A percentile compares a stretch with the other conserved stretches of the same genome.
phyloP scores from a whole-genome alignment of 2,113 vertebrate genomes.

The Ascaphus truei region DNA sequence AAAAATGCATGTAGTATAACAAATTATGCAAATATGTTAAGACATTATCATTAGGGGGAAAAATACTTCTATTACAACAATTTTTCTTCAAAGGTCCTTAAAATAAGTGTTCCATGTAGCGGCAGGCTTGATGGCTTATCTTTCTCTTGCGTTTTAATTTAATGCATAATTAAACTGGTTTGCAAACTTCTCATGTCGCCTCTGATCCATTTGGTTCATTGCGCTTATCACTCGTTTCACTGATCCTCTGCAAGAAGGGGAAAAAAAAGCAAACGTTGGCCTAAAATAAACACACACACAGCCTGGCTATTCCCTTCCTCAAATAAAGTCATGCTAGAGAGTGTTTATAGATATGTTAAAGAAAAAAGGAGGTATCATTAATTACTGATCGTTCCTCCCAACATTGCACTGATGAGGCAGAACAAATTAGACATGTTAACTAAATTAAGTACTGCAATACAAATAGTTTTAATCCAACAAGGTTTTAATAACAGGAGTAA shows the following conservation, averaged over 20 bases:
- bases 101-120: constrained; percentile 32
- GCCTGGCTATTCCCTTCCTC: neutral
- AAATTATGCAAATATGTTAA: constrained; percentile 36
- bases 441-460: constrained; percentile 54
- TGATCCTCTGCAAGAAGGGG: constrained; percentile 63
- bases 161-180: constrained; percentile 97
- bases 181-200: constrained; percentile 91
- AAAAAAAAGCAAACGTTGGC: neutral
- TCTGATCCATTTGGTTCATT: constrained; percentile 77
- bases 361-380: constrained; percentile 41
- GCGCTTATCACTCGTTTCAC: constrained; percentile 75
- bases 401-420: constrained; percentile 50
- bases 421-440: constrained; percentile 57
- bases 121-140: constrained; percentile 20
- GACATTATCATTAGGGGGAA: constrained; percentile 24
- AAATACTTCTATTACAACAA: constrained; percentile 27
- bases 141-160: constrained; percentile 51
- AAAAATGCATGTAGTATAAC: neutral
- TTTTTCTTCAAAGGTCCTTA: constrained; percentile 32
- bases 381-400: constrained; percentile 43
- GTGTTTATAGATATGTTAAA: constrained; percentile 32
- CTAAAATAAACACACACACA: neutral
- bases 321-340: neutral
- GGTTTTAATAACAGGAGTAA: constrained; percentile 56
- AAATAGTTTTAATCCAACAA: constrained; percentile 51